Percentiles rank a stretch among this genome's conserved stretches.
Evolutionary conservation across 2,888 invertebrate species (phyloP).

Genomic region (Lasioglossum vierecki): DNA sequence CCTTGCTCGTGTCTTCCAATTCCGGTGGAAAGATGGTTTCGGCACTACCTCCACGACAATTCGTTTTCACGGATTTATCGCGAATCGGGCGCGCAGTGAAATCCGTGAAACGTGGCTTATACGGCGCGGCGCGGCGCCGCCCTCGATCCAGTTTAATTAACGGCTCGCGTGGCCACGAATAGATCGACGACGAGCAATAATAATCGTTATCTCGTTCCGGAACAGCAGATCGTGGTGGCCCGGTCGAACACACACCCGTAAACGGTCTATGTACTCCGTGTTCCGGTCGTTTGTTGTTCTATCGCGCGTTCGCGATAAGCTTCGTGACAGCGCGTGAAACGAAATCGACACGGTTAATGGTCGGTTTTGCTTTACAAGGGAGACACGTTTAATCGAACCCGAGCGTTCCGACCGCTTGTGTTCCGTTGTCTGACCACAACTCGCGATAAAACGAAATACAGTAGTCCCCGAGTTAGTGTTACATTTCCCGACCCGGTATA

Average conservation of each 20-base stretch:
- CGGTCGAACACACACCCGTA: neutral
- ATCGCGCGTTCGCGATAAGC: neutral
- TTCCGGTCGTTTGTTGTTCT: neutral
- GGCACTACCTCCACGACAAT: no score
- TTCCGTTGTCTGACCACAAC: slow-evolving; percentile 1
- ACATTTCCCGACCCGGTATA: neutral
- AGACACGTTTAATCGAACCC: slow-evolving; percentile 49
- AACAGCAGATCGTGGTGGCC: neutral
- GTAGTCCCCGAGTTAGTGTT: neutral
- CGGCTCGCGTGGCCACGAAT: slow-evolving; percentile 32
- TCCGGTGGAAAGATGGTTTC: no score
- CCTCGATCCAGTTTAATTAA: slow-evolving; percentile 30
- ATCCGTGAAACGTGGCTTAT: slow-evolving; percentile 49
- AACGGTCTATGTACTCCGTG: neutral
- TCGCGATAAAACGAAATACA: neutral
- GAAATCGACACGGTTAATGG: slow-evolving; percentile 69
- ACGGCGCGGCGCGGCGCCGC: slow-evolving; percentile 28
- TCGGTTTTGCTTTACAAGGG: slow-evolving; percentile 44
- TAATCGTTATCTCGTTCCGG: neutral
- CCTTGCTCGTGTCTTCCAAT: no score
- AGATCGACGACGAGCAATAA: slow-evolving; percentile 2
- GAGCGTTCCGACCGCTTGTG: slow-evolving; percentile 14
- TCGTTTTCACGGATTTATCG: no score
- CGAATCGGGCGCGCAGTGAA: neutral
- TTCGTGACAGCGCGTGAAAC: slow-evolving; percentile 48